Base-by-base conservation (phyloP, 2,113 vertebrate species). In the Larimichthys polyactis region DNA sequence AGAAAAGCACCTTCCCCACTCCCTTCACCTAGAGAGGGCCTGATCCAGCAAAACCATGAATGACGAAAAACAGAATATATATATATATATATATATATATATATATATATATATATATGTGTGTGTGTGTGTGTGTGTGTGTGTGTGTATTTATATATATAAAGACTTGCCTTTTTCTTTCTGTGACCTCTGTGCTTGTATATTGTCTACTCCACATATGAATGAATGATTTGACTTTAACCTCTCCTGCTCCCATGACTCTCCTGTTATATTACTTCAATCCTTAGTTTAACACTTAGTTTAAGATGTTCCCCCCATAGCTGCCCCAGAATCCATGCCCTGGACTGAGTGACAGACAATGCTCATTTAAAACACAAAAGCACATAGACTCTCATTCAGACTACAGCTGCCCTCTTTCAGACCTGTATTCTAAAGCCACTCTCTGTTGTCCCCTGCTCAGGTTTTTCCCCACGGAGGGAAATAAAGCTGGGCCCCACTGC, bases 361-460 rank as follows among this genome's bases (percentile, higher is more conserved):
- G 95, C 95, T 96, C 97, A 97, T 98, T 98, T 97, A 97, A 99
- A 97, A 95, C 97, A 99, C 97, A 98, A 98, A 91, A 97, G 97
- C 95, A 95, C 93, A 96, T 94, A 95, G 96, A 97, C 95, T 96
- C 81, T 96, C 95, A 97, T 98, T 99, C 97, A 98, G 92, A 94
- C 95, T 97, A 96, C 97, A 99, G 97, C 97, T 97, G 97, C 96
- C 96, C 96, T 96, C 97, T 98, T 99, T 96, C 93, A 97, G 95
- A 95, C 92, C 82, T 72, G 85, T 59, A 84, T 95, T 97, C 96
- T 95, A 96, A 96, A 96, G 96, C 96, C 95, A 96, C 96, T 95
- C 96, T 95, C 94, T 95, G 92, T 96, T 95, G 89, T 93, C 92
- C 90, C 86, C 95, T 94, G 96, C 96, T 98, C 96, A 86, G 89